Evolutionary conservation across 2,797 vertebrate genomes (phyloP).

Genomic region (Hippopotamyrus pictus): DNA sequence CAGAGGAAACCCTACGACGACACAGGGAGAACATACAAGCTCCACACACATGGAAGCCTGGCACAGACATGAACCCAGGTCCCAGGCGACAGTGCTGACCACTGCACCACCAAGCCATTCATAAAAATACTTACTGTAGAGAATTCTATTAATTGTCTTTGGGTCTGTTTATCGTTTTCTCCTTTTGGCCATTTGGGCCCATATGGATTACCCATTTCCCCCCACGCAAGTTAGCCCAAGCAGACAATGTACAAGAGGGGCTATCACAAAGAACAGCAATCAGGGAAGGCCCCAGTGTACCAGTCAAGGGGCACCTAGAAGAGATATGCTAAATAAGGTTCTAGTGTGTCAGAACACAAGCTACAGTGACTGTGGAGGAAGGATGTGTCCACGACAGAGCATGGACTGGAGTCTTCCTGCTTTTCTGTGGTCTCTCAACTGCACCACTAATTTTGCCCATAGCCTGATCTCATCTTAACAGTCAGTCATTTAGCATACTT

Average conservation of each 20-base stretch:
- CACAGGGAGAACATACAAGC: neutral
- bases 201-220: neutral
- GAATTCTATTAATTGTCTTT: neutral
- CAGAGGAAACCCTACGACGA: neutral
- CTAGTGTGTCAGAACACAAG: neutral
- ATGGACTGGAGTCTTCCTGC: neutral
- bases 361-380: neutral
- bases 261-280: neutral
- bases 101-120: neutral
- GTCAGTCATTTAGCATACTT: neutral
- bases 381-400: neutral
- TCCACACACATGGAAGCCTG: neutral
- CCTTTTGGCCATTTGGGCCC: neutral
- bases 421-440: neutral
- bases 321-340: neutral
- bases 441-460: neutral
- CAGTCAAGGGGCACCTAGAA: neutral
- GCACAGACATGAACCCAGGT: neutral
- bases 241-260: neutral
- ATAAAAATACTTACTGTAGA: neutral
- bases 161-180: neutral
- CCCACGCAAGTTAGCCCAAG: neutral
- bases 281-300: neutral
- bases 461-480: neutral
- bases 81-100: neutral